Evolutionary conservation across 2,888 invertebrate species (phyloP).

Genomic region (Synanthedon vespiformis): DNA sequence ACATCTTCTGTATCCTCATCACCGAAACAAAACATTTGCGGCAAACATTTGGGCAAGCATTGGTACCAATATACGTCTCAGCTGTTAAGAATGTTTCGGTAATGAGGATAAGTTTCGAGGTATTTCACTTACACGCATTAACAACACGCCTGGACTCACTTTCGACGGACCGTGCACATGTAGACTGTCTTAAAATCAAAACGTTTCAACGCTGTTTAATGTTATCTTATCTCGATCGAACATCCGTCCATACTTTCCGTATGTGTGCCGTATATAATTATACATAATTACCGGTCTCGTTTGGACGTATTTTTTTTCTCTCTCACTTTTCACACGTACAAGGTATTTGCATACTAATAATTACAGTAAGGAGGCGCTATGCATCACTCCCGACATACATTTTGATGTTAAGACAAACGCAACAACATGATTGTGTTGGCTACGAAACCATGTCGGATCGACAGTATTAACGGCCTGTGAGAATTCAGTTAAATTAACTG

Average conservation of each 20-base stretch:
- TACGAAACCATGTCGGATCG: slow-evolving; percentile 51
- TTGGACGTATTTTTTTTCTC: slow-evolving; percentile 60
- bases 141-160: slow-evolving; percentile 59
- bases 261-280: slow-evolving; percentile 64
- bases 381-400: slow-evolving; percentile 55
- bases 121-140: slow-evolving; percentile 51
- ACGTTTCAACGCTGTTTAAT: slow-evolving; percentile 68
- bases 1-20: slow-evolving; percentile 27
- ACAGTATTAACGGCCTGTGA: slow-evolving; percentile 55
- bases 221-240: slow-evolving; percentile 61
- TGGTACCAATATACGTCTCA: background rate
- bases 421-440: slow-evolving; percentile 39
- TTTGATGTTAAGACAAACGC: slow-evolving; percentile 61
- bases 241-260: slow-evolving; percentile 59
- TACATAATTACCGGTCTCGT: slow-evolving; percentile 55
- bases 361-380: slow-evolving; percentile 55
- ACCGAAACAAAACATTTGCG: background rate
- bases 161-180: slow-evolving; percentile 41
- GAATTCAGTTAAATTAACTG: slow-evolving; percentile 55
- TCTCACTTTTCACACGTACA: slow-evolving; percentile 66
- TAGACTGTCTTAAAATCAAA: slow-evolving; percentile 67
- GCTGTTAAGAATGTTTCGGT: background rate
- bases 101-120: slow-evolving; percentile 50
- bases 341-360: slow-evolving; percentile 65
- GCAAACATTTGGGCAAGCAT: background rate